A percentile compares a stretch with the other conserved stretches of the same genome.
Conservation (phyloP, 2,113 vertebrate species). For the Leptosomus discolor region DNA sequence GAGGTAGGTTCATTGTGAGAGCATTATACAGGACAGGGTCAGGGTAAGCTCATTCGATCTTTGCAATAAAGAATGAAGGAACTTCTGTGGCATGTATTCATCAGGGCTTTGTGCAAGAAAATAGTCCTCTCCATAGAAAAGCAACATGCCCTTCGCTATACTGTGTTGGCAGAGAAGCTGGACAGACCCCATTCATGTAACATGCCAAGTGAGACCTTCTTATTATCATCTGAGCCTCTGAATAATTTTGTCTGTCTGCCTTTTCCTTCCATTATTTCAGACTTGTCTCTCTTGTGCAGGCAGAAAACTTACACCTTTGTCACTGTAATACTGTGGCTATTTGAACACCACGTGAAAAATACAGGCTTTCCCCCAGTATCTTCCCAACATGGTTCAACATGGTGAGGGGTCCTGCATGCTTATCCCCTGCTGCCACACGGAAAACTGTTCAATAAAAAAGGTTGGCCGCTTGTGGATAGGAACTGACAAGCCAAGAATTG, state of each 20-base stretch:
- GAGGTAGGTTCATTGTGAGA: not conserved
- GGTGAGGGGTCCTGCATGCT: not conserved
- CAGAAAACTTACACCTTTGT: not conserved
- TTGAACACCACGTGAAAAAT: not conserved
- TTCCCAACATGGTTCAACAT: not conserved
- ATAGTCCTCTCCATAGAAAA: not conserved
- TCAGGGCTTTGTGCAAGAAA: not conserved
- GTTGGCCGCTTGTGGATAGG: not conserved
- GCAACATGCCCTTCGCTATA: not conserved
- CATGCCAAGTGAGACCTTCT: not conserved
- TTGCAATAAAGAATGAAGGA: not conserved
- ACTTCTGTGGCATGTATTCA: not conserved
- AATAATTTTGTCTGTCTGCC: not conserved
- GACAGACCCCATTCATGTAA: not conserved
- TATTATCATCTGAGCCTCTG: not conserved
- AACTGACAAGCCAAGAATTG: not conserved
- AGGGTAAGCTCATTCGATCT: not conserved
- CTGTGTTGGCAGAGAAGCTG: not conserved
- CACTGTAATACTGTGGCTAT: not conserved
- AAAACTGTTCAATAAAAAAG: not conserved
- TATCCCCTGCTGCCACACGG: not conserved
- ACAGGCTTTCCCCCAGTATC: not conserved
- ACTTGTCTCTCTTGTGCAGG: not conserved
- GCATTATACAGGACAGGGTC: not conserved
- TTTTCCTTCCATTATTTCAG: not conserved